Evolutionary conservation across 2,113 vertebrate species (phyloP).

Genomic region (Prinia subflava): DNA sequence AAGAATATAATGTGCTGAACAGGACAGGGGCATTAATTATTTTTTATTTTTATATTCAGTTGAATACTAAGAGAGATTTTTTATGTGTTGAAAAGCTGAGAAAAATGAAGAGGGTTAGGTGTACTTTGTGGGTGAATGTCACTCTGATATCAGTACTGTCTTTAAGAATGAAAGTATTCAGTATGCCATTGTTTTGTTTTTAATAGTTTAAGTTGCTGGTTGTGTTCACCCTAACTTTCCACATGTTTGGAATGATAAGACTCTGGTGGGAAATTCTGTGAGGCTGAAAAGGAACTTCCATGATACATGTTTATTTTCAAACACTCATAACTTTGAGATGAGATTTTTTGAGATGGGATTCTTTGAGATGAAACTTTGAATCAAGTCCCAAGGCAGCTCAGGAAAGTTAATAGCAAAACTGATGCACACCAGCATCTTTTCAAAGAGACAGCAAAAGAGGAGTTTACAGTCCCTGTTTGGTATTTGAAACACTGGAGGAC

Average conservation of each 20-base stretch:
- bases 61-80: neutral
- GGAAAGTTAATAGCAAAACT: neutral
- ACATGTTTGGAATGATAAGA: neutral
- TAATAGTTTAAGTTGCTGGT: neutral
- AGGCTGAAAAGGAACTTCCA: neutral
- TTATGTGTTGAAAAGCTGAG: neutral
- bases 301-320: neutral
- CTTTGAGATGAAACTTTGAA: neutral
- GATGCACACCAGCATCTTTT: neutral
- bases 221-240: neutral
- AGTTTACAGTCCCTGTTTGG: neutral
- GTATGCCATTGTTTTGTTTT: neutral
- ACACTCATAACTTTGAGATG: neutral
- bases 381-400: neutral
- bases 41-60: neutral
- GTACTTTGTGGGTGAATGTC: neutral
- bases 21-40: neutral
- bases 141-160: neutral
- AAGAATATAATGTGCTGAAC: neutral
- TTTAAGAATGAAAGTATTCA: neutral
- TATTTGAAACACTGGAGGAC: neutral
- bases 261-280: neutral
- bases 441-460: neutral
- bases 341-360: neutral
- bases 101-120: neutral